Evolutionary conservation across 2,888 invertebrate genomes (phyloP).

Genomic region (Phrixothrix hirtus): DNA sequence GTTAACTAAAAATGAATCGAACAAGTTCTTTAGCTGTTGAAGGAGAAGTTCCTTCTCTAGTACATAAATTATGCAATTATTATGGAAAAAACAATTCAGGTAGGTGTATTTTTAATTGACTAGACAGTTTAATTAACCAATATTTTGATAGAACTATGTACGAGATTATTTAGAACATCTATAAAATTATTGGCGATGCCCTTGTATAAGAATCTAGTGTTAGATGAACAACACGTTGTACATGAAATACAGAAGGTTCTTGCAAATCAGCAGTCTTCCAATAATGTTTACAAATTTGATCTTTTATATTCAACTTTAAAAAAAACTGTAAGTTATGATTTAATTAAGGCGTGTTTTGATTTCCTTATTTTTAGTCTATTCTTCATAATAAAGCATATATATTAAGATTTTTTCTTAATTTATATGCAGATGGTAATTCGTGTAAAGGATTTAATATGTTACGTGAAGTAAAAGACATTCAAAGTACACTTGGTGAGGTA

Average conservation of each 20-base stretch:
- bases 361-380: slow-evolving; percentile 40
- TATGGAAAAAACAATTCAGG: slow-evolving; percentile 46
- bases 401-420: slow-evolving; percentile 45
- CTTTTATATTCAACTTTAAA: slow-evolving; percentile 47
- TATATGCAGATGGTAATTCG: slow-evolving; percentile 34
- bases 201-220: slow-evolving; percentile 41
- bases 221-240: slow-evolving; percentile 43
- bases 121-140: slow-evolving; percentile 3
- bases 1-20: slow-evolving; percentile 29
- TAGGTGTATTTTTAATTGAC: slow-evolving; percentile 8
- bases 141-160: slow-evolving; percentile 40
- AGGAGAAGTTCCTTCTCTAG: slow-evolving; percentile 32
- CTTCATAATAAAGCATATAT: slow-evolving; percentile 46
- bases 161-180: slow-evolving; percentile 42
- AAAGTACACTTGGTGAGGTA: slow-evolving; percentile 28
- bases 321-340: slow-evolving; percentile 45
- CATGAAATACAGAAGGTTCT: slow-evolving; percentile 36
- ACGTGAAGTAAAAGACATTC: slow-evolving; percentile 41
- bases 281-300: slow-evolving; percentile 48
- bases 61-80: slow-evolving; percentile 48
- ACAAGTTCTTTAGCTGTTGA: slow-evolving; percentile 24
- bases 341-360: neutral
- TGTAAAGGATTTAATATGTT: slow-evolving; percentile 35
- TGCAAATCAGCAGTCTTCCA: slow-evolving; percentile 34
- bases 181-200: slow-evolving; percentile 42